Percentiles rank a stretch among this genome's conserved stretches.
phyloP scores from a whole-genome alignment of 2,113 vertebrate species.

The Dipodomys spectabilis region DNA sequence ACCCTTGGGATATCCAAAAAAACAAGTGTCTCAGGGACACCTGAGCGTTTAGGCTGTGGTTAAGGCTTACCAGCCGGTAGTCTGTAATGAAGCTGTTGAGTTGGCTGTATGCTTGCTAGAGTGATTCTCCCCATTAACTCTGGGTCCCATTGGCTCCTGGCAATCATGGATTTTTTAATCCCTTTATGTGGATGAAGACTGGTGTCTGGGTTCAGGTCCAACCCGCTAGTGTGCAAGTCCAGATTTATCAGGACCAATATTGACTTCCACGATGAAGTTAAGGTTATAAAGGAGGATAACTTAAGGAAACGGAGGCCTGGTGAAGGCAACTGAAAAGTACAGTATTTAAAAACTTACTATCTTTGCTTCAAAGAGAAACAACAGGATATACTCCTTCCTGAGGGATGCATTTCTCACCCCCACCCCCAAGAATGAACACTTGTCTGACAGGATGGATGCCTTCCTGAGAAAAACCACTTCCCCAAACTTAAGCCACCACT shows the following conservation, averaged over 20 bases:
- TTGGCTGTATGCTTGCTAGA: not conserved
- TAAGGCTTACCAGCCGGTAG: not conserved
- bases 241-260: not conserved
- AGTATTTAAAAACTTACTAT: too few relatives aligned
- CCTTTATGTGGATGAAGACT: not conserved
- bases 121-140: not conserved
- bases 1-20: not conserved
- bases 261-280: not conserved
- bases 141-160: not conserved
- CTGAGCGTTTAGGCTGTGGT: not conserved
- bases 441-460: too few relatives aligned
- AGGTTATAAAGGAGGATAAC: too few relatives aligned
- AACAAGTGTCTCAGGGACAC: fast-evolving
- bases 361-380: too few relatives aligned
- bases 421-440: too few relatives aligned
- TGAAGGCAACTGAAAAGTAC: too few relatives aligned
- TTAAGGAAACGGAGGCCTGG: too few relatives aligned
- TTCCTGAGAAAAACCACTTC: too few relatives aligned
- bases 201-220: not conserved
- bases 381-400: too few relatives aligned
- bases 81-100: not conserved
- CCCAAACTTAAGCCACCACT: too few relatives aligned
- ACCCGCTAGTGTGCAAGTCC: not conserved
- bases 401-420: too few relatives aligned
- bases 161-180: not conserved